Conservation (phyloP, 2,113 vertebrate genomes). For the Tachycineta bicolor region DNA sequence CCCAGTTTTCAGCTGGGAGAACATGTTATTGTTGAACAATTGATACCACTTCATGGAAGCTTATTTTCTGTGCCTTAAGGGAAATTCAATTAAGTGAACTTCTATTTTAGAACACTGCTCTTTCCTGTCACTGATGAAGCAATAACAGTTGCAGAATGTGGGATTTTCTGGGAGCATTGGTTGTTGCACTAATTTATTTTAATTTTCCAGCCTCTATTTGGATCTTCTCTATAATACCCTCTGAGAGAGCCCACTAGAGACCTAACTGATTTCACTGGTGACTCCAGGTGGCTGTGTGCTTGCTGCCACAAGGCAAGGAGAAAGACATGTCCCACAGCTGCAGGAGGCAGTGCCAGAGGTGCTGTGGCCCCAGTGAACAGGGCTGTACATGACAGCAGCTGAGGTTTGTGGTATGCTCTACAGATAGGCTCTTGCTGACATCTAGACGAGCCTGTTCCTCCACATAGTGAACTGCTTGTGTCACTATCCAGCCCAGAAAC, state of each 20-base stretch:
- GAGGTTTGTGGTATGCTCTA: neutral
- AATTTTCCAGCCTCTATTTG: neutral
- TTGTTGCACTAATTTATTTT: neutral
- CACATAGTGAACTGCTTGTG: neutral
- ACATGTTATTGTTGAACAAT: slow-evolving; percentile 44
- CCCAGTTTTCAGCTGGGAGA: slow-evolving; percentile 46
- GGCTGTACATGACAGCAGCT: neutral
- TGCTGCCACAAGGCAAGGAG: neutral
- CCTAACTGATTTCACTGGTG: neutral
- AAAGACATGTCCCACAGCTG: neutral
- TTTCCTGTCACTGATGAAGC: slow-evolving; percentile 59
- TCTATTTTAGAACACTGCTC: slow-evolving; percentile 54
- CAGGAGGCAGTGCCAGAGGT: neutral
- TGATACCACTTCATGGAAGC: slow-evolving; percentile 42
- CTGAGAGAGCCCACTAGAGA: neutral
- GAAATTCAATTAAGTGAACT: slow-evolving; percentile 47
- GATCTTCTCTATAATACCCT: neutral
- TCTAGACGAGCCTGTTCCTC: neutral
- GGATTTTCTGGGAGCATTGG: slow-evolving; percentile 30
- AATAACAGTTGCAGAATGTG: slow-evolving; percentile 43
- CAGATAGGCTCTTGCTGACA: neutral
- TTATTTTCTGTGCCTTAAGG: slow-evolving; percentile 50
- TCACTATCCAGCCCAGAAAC: slow-evolving; percentile 20
- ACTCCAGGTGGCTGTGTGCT: neutral
- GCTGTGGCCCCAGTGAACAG: neutral